Conservation (phyloP, 2,113 vertebrate genomes). For the Chloroceryle aenea region DNA sequence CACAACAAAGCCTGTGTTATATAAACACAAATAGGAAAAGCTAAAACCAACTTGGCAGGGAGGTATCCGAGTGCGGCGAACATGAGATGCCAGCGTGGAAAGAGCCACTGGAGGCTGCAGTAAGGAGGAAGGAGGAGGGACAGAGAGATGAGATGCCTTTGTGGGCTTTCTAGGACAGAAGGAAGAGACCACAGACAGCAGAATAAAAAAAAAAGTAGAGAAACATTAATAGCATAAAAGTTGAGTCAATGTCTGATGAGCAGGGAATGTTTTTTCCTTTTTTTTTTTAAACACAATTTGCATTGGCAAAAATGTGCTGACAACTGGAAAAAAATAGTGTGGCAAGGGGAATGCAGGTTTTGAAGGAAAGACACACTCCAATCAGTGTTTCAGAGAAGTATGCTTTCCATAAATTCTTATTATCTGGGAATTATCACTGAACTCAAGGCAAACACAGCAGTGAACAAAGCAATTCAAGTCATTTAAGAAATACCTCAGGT, state of each 20-base stretch:
- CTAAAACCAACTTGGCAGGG: background rate
- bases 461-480: conserved; percentile 9
- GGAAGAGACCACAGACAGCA: background rate
- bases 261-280: too few species aligned
- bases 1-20: background rate
- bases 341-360: background rate
- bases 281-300: background rate
- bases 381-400: background rate
- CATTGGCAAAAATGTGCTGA: background rate
- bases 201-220: background rate
- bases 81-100: background rate
- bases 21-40: background rate
- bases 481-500: background rate
- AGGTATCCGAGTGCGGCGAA: background rate
- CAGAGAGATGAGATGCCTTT: background rate
- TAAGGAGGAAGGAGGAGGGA: background rate
- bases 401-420: background rate
- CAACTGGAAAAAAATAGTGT: accelerated
- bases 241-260: background rate
- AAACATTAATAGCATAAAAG: background rate
- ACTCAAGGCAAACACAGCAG: conserved; percentile 15
- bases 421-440: conserved; percentile 19
- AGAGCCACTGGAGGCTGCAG: background rate
- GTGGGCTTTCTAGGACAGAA: background rate
- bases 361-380: background rate